Percentiles rank a stretch among this genome's conserved stretches.
Conservation (phyloP, 2,113 vertebrate genomes). For the Aramus guarauna region DNA sequence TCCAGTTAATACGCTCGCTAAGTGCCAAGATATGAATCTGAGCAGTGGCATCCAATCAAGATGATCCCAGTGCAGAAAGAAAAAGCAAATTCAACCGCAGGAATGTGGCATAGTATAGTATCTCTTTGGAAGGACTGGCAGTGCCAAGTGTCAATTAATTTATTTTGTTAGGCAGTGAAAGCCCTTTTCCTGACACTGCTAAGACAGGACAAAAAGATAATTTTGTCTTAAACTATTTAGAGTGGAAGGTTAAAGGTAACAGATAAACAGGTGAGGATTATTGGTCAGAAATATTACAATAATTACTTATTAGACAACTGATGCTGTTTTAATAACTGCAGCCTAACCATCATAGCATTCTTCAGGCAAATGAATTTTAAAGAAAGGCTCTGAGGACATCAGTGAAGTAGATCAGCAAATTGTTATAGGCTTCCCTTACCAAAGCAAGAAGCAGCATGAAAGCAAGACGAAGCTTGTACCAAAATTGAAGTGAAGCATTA, state of each 20-base stretch:
- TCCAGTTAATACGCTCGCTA: neutral
- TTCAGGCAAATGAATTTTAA: neutral
- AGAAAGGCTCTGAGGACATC: neutral
- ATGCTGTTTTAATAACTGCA: neutral
- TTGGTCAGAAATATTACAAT: neutral
- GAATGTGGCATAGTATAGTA: neutral
- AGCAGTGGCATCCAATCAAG: neutral
- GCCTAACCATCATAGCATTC: neutral
- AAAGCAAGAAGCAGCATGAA: neutral
- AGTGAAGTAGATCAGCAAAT: neutral
- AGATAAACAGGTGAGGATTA: neutral
- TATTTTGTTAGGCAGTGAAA: neutral
- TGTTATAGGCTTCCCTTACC: neutral
- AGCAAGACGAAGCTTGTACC: neutral
- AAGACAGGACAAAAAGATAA: neutral
- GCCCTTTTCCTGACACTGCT: neutral
- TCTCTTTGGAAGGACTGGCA: neutral
- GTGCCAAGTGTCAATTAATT: neutral
- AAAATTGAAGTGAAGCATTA: neutral
- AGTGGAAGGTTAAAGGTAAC: neutral
- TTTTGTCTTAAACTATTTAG: neutral
- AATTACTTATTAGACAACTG: neutral
- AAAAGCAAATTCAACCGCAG: neutral
- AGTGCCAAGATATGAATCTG: neutral
- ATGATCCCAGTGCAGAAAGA: neutral